These are phyloP conservation scores for Oryzias javanicus DNA, from an alignment of 2,113 vertebrate species.

Conservation along the genomic window DNA sequence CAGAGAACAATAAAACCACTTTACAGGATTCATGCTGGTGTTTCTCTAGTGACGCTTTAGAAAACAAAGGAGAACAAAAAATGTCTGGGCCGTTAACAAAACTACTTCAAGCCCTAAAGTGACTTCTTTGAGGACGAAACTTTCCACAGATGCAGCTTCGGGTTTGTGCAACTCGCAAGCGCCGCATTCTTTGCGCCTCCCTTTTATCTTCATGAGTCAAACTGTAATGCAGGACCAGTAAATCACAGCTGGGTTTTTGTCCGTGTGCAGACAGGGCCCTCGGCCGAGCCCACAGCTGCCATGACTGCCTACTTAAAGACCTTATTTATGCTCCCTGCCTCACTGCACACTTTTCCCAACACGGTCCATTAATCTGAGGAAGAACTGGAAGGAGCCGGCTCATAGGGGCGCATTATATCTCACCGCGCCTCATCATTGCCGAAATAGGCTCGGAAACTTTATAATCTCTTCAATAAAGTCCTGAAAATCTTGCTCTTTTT, in stretches of 20 bases:
- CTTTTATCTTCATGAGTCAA: conserved; percentile 58
- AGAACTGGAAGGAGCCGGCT: conserved; percentile 61
- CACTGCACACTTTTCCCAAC: conserved; percentile 73
- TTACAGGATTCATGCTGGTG: conserved; percentile 42
- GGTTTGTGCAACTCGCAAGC: conserved; percentile 40
- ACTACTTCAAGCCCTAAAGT: conserved; percentile 21
- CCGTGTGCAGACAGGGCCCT: conserved; percentile 56
- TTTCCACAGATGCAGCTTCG: conserved; percentile 29
- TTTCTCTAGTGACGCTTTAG: conserved; percentile 27
- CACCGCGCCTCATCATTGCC: conserved; percentile 46
- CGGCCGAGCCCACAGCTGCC: conserved; percentile 60
- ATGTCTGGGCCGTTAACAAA: conserved; percentile 28
- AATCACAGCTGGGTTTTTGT: conserved; percentile 67
- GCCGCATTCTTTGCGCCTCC: conserved; percentile 44
- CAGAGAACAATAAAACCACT: conserved; percentile 40
- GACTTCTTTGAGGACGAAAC: conserved; percentile 36
- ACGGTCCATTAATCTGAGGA: conserved; percentile 72
- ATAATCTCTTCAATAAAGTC: conserved; percentile 31
- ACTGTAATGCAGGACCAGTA: conserved; percentile 52
- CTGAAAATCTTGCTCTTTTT: conserved; percentile 13
- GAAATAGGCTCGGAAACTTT: conserved; percentile 48
- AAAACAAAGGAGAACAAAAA: conserved; percentile 40
- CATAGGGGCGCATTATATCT: conserved; percentile 69
- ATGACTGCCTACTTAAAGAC: conserved; percentile 71
- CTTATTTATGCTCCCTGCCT: conserved; percentile 73